Base-by-base conservation (phyloP, 2,113 vertebrate species). In the Sterrhoptilus dennistouni region DNA sequence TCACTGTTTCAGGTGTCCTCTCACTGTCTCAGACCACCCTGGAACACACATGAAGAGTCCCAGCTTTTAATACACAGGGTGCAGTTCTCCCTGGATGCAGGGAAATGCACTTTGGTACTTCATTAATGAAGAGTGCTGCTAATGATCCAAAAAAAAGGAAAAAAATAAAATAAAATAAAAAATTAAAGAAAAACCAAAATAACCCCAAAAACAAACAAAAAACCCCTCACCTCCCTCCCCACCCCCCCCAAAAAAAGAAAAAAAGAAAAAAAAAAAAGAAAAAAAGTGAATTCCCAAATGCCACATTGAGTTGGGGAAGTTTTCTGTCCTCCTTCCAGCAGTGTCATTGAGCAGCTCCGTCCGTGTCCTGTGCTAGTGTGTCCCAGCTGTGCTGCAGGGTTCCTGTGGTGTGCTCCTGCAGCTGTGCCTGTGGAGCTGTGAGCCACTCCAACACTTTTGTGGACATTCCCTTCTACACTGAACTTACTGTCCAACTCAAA, bases 311-410 rank as follows among this genome's bases (percentile, higher is more conserved):
- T 56, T 71, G 50, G 69, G 40, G 21, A 31, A 81, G 27, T 40
- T 74, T 65, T 47, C 25, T 0, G 0, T 11, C 9, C 22, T 77
- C 12, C 29, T 65, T 36, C 33, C 44, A 68, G 36, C n/a, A 54
- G 44, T 14, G 59, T 15, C 6, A 6, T 2, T 18, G 33, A 89
- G 76, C 20, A 36, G 38, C 20, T 17, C 40, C 2, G 2, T 60
- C 2, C 1, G 22, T n/a, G 64, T 9, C 18, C 29, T 0, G 0
- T 20, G 52, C 24, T 59, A 71, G 16, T 0, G 0, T 31, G 25
- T 60, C 54, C 49, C 20, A 35, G 27, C 33, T 54, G 25, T 65
- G 28, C 44, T 23, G 18, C 2, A 0, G 1, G 3, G 16, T 22
- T 20, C n/a, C n/a, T 3, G 42, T 20, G 13, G 33, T 5, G 24